Conservation (phyloP, 1,140 invertebrate species). For the Heliothis subflexa region DNA sequence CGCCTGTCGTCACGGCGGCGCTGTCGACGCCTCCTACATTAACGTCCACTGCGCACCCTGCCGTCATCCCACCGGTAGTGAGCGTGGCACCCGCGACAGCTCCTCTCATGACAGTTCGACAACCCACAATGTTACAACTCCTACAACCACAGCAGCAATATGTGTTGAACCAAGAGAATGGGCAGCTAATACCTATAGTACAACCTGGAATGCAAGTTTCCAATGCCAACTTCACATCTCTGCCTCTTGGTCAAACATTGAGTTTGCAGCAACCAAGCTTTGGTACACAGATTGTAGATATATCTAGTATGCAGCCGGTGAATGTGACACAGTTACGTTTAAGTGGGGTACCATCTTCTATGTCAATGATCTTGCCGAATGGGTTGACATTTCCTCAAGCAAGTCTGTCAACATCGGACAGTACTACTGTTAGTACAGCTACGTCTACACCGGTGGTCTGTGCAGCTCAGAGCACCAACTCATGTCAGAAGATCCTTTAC, state of each 20-base stretch:
- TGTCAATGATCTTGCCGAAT: constrained; percentile 83
- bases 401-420: constrained; percentile 72
- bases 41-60: constrained; percentile 67
- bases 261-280: constrained; percentile 78
- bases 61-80: constrained; percentile 77
- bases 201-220: constrained; percentile 80
- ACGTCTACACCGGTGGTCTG: constrained; percentile 80
- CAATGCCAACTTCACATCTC: constrained; percentile 78
- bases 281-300: constrained; percentile 80
- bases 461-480: constrained; percentile 77
- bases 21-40: constrained; percentile 67
- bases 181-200: constrained; percentile 81
- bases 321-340: constrained; percentile 79
- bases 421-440: constrained; percentile 78
- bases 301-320: constrained; percentile 80
- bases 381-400: constrained; percentile 78
- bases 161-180: constrained; percentile 81
- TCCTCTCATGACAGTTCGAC: constrained; percentile 80
- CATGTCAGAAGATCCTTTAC: constrained; percentile 81
- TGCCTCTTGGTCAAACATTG: constrained; percentile 73
- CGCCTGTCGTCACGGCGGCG: constrained; percentile 68
- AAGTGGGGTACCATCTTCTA: constrained; percentile 82
- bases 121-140: constrained; percentile 77
- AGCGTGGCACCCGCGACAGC: constrained; percentile 74
- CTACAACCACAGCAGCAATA: constrained; percentile 81